Base-by-base conservation (phyloP, 2,888 invertebrate species). In the Anagyrus pseudococci region DNA sequence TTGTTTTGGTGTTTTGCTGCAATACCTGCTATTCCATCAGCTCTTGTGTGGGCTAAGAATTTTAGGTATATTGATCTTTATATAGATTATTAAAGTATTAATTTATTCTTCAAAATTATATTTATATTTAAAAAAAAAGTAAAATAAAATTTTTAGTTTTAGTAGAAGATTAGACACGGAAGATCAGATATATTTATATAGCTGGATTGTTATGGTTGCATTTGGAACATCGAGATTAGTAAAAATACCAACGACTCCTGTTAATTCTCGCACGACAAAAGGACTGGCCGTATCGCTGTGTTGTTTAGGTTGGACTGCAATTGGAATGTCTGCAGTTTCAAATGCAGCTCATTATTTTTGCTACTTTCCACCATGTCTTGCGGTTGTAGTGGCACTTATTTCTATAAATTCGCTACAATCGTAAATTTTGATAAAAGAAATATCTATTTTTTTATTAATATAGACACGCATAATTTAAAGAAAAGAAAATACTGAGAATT, bases 11-110 rank as follows among this genome's bases (percentile, higher is more conserved):
- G 87, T 56, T 76, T 87, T 17, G 84, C 88, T 29, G 84, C 91
- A 0, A 67, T 87, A n/a, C 81, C 92, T 41, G 91, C 90, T 79
- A 69, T 89, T 13, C 93, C 93, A 0, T 86, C 88, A 44, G 85
- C 89, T 17, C 77, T 93, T 44, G 89, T 91, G 4, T 94, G 93
- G 93, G 89, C 92, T 0, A 88, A 88, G 74, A 91, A 90, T 82
- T 91, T 89, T 72, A 87, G 87, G 92, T 92, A 84, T 84, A 20
- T 33, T 29, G 22, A 6, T 29, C n/a, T 15, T 49, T 29, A 52
- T 20, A 59, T 29, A 58, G 2, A 25, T 13, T 8, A 22, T 40
- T 49, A 29, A 19, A 1, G 20, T 49, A 8, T 46, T 43, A n/a
- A n/a, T n/a, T n/a, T 43, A 25, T 37, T 2, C 2, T 17, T 43